phyloP scores from a whole-genome alignment of 2,113 vertebrate genomes.

The Petaurus breviceps region DNA sequence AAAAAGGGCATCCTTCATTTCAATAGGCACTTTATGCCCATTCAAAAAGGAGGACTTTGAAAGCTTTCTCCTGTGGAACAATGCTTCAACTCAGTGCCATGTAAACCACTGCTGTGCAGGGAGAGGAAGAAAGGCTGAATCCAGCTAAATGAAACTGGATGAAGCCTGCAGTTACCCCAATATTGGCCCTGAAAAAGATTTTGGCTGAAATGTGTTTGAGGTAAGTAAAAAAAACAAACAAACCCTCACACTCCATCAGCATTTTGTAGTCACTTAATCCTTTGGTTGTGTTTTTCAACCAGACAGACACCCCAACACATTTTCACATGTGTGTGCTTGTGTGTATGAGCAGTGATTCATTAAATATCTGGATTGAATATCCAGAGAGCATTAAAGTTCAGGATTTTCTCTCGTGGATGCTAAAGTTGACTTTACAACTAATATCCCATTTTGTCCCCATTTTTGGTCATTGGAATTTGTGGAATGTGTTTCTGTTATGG shows the following conservation, averaged over 20 bases:
- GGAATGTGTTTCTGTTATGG: constrained; percentile 34
- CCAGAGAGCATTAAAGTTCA: background rate
- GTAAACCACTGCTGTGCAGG: background rate
- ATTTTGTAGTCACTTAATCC: background rate
- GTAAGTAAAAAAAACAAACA: background rate
- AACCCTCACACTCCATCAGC: background rate
- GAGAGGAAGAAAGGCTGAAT: background rate
- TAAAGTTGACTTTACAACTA: constrained; percentile 7
- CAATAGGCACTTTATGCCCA: constrained; percentile 31
- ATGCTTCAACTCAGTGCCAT: background rate
- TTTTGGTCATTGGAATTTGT: constrained; percentile 40
- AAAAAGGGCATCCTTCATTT: constrained; percentile 36
- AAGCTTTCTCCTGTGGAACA: constrained; percentile 1
- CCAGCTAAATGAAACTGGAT: background rate
- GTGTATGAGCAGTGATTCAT: background rate
- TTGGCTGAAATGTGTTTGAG: background rate
- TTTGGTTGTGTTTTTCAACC: background rate
- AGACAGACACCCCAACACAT: background rate
- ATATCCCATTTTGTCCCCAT: constrained; percentile 11
- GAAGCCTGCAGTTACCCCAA: background rate
- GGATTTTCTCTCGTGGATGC: background rate
- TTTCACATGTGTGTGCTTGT: background rate
- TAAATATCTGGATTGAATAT: background rate
- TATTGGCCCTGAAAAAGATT: background rate
- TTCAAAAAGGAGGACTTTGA: constrained; percentile 50